phyloP scores from a whole-genome alignment of 2,113 vertebrate genomes.

The Corydoras sp. region DNA sequence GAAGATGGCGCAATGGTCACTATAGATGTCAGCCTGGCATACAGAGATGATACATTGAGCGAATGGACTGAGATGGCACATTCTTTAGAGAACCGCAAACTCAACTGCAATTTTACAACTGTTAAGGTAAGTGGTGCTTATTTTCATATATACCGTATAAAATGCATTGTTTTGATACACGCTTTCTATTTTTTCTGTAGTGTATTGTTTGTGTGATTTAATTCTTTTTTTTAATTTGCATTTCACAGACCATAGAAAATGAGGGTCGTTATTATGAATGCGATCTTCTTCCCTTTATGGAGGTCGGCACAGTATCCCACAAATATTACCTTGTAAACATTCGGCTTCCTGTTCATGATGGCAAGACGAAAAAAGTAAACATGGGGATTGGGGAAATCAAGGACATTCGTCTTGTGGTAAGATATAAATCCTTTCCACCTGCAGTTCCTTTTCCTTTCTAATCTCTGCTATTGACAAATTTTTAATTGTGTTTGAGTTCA shows the following conservation, averaged over 20 bases:
- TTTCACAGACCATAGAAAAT: slow-evolving; percentile 72
- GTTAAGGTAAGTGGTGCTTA: slow-evolving; percentile 70
- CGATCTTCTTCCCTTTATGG: slow-evolving; percentile 90
- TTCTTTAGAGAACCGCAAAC: slow-evolving; percentile 82
- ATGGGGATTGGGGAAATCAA: slow-evolving; percentile 91
- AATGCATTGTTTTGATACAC: background rate
- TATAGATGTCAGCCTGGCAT: slow-evolving; percentile 84
- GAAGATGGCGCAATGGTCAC: slow-evolving; percentile 79
- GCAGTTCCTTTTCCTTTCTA: background rate
- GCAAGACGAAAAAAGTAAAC: slow-evolving; percentile 74
- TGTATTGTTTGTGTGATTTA: background rate
- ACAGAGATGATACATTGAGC: slow-evolving; percentile 72
- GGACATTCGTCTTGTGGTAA: slow-evolving; percentile 88
- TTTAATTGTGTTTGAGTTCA: background rate
- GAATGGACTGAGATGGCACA: slow-evolving; percentile 90
- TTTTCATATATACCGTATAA: too few species aligned
- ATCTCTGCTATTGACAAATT: background rate
- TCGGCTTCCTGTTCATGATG: slow-evolving; percentile 85
- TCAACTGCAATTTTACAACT: slow-evolving; percentile 79
- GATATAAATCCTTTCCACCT: slow-evolving; percentile 18
- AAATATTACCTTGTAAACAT: slow-evolving; percentile 97
- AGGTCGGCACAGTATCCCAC: slow-evolving; percentile 87
- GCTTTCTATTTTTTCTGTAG: too few species aligned
- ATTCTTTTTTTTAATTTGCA: background rate
- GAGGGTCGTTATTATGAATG: slow-evolving; percentile 91